phyloP scores from a whole-genome alignment of 2,797 vertebrate species.

The Phoebastria nigripes region DNA sequence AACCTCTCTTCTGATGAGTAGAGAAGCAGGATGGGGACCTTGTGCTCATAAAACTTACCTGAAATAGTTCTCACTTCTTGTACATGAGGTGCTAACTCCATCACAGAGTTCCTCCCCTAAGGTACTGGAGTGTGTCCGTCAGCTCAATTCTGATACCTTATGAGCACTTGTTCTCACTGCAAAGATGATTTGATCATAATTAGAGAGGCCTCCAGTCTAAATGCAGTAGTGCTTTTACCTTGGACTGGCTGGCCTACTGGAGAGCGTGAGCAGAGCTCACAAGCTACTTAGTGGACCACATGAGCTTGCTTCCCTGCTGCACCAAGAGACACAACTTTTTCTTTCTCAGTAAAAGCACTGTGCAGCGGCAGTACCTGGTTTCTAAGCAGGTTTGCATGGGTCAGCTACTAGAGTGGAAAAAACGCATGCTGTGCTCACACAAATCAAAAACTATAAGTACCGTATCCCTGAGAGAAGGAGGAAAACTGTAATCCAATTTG shows the following conservation, averaged over 20 bases:
- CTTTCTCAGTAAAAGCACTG: background rate
- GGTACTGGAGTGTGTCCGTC: background rate
- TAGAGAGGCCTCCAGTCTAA: background rate
- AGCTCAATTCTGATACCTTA: background rate
- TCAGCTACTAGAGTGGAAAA: background rate
- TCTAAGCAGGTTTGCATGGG: background rate
- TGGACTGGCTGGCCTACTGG: background rate
- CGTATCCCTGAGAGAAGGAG: background rate
- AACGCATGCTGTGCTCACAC: background rate
- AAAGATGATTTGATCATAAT: background rate
- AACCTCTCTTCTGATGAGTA: background rate
- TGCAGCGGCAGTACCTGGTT: background rate
- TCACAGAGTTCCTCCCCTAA: background rate
- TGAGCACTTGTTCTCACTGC: rapidly evolving
- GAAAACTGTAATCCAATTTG: background rate
- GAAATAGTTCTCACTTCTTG: background rate
- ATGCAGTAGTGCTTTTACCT: background rate
- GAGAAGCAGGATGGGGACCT: background rate
- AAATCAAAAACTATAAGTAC: background rate
- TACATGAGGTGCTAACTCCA: background rate
- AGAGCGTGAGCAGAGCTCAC: background rate
- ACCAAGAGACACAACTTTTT: background rate
- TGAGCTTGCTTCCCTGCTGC: background rate
- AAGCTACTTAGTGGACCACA: background rate
- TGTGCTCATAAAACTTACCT: background rate